These are phyloP conservation scores for Drosophila putrida DNA, from an alignment of 2,888 invertebrate genomes.

Conservation along the genomic window DNA sequence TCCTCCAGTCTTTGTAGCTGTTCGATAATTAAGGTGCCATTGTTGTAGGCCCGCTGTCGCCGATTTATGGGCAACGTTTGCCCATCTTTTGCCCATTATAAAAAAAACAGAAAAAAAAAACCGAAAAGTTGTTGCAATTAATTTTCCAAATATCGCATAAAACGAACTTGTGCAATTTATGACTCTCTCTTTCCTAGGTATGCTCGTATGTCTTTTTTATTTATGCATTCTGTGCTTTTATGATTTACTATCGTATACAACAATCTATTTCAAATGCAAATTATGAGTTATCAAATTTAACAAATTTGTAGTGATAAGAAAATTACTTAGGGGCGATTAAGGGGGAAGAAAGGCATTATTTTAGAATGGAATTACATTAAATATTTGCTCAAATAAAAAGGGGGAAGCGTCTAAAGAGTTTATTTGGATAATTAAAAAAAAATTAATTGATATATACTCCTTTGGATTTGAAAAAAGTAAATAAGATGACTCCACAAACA, in stretches of 20 bases:
- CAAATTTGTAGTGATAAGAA: not conserved
- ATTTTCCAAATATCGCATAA: slow-evolving; percentile 59
- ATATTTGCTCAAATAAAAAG: not conserved
- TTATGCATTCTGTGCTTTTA: slow-evolving; percentile 1
- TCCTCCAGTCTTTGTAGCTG: slow-evolving; percentile 94
- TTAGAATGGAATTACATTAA: not conserved
- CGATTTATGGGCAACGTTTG: slow-evolving; percentile 94
- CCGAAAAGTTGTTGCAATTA: slow-evolving; percentile 66
- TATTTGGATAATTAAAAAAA: too few relatives aligned
- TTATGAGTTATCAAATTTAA: slow-evolving; percentile 7
- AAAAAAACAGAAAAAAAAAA: not conserved
- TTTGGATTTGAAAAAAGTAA: too few relatives aligned
- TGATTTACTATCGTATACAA: slow-evolving; percentile 1
- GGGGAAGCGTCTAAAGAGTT: not conserved
- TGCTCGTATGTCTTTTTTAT: slow-evolving; percentile 1
- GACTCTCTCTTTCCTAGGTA: slow-evolving; percentile 5
- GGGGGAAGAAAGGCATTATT: not conserved
- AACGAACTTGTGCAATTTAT: slow-evolving; percentile 70
- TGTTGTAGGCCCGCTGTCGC: slow-evolving; percentile 93
- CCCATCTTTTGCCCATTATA: slow-evolving; percentile 88
- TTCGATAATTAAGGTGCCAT: slow-evolving; percentile 94
- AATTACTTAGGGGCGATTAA: not conserved
- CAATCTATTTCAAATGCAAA: not conserved
- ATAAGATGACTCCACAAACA: too few relatives aligned
- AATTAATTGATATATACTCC: too few relatives aligned